Evolutionary conservation across 2,113 vertebrate genomes (phyloP), one percentile per base, ranked within the genome.

Genomic region (Excalfactoria chinensis): DNA sequence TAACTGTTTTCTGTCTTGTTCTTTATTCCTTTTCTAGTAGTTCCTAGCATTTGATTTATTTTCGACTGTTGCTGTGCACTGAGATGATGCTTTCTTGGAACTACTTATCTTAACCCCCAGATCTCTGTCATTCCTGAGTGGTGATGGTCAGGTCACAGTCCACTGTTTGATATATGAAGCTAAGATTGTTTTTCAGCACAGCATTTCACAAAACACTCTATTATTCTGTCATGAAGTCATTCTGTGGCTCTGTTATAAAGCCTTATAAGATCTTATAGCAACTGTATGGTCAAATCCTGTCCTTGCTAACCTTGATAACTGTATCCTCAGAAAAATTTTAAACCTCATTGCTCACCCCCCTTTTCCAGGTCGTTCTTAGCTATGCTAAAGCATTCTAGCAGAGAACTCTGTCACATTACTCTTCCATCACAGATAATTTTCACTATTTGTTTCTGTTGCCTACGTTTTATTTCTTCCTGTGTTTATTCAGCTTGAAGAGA

Each of bases 141-240:
- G 68, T 69, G 85, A 70, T 43, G 55, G 72, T 62, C 88, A 94
- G 86, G 83, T 83, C 88, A 88, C 74, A 86, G 83, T 67, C 41
- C 72, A 49, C 25, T 55, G 19, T 73, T 83, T 93, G 88, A 88
- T 80, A 80, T 53, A 88, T 66, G 69, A 91, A 86, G 37, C 41
- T 74, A 70, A 92, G 75, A 84, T 55, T 83, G n/a, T 30, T 93
- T 89, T 94, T 72, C 60, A 76, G 34, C 11, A 73, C n/a, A 70
- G 55, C 32, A 53, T 73, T 88, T 90, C 59, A 41, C 51, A 69
- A 58, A 74, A 72, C 6, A 1, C 60, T 92, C 88, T 90, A 83
- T 85, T 90, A 80, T 53, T 82, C 64, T 80, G 63, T 59, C 82
- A 70, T 26, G 37, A 78, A 77, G 58, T 26, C 23, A 19, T 70